Conservation (phyloP, 2,888 invertebrate species). For the Drosophila kanekoi region DNA sequence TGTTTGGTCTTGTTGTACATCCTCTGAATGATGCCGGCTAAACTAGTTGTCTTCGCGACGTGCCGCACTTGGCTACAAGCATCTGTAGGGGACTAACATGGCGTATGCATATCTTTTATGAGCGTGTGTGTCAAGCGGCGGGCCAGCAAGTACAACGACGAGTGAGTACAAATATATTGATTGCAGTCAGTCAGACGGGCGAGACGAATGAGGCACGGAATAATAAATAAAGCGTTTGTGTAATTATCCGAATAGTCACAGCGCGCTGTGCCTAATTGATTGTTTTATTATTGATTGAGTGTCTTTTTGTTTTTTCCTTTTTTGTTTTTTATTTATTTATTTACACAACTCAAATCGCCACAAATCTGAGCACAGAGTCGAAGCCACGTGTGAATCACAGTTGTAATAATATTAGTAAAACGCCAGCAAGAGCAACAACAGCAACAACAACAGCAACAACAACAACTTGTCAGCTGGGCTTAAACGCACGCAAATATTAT, state of each 20-base stretch:
- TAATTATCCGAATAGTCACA: conserved; percentile 53
- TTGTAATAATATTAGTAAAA: conserved; percentile 46
- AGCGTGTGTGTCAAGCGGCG: conserved; percentile 32
- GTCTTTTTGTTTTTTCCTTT: conserved; percentile 23
- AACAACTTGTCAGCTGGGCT: conserved; percentile 26
- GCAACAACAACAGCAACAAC: conserved; percentile 11
- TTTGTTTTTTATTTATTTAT: conserved; percentile 18
- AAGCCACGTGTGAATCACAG: conserved; percentile 43
- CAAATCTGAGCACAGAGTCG: conserved; percentile 21
- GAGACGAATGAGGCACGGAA: not conserved
- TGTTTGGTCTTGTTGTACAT: conserved; percentile 47
- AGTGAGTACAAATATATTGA: conserved; percentile 42
- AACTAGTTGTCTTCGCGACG: conserved; percentile 30
- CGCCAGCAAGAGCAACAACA: conserved; percentile 9
- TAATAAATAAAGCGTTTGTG: conserved; percentile 58
- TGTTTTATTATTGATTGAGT: conserved; percentile 61
- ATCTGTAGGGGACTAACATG: conserved; percentile 41
- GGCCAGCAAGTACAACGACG: conserved; percentile 18
- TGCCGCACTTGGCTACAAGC: conserved; percentile 6
- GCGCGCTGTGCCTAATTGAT: conserved; percentile 55
- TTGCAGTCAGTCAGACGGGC: conserved; percentile 4
- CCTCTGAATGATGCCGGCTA: conserved; percentile 4
- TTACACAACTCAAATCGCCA: conserved; percentile 30
- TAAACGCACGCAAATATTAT: conserved; percentile 69
- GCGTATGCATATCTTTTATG: conserved; percentile 64